Base-by-base conservation (phyloP, 1,140 invertebrate species). In the Anastatus disparis region DNA sequence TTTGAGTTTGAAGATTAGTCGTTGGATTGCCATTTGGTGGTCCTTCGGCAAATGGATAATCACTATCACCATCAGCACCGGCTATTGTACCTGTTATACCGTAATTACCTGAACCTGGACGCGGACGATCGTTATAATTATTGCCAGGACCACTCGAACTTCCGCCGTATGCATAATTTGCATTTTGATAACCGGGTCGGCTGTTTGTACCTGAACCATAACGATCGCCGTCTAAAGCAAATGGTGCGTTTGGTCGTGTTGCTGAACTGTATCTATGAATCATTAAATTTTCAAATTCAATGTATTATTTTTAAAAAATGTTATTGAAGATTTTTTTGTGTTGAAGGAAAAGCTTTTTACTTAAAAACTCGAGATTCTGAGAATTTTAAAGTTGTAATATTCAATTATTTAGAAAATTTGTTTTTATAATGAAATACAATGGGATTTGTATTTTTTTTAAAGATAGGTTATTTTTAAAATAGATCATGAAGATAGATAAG, bases 1-100 rank as follows among this genome's bases (percentile, higher is more conserved):
- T 73, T 26, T 64, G 71, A 0, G 65, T 71, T 20, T 66, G 59
- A 3, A 62, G 48, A 56, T 72, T 66, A 26, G 64, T 20, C 17
- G 20, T 7, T 3, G 27, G n/a, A 7, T 7, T 10, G 0, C 26
- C 38, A 1, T 6, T 6, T n/a, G 13, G 2, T 1, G 63, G 38
- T 3, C 52, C 42, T 17, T 71, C 70, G n/a, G 13, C 17, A 20
- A 24, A 71, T 3, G 56, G 63, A 40, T 66, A 66, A 17, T 71
- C 70, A 6, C 46, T 10, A 0, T 62, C 63, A 6, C 46, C 44
- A 2, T 31, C 53, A 9, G 29, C 64, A 24, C 27, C 42, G 2
- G 6, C 29, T 20, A 50, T 3, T 26, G 4, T 71, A 0, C 46
- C 26, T 7, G n/a, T 10, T 1, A 29, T 9, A 6, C 62, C 55